A percentile compares a stretch with the other conserved stretches of the same genome.
Evolutionary conservation across 2,113 vertebrate species (phyloP).

Genomic region (Gopherus evgoodei): DNA sequence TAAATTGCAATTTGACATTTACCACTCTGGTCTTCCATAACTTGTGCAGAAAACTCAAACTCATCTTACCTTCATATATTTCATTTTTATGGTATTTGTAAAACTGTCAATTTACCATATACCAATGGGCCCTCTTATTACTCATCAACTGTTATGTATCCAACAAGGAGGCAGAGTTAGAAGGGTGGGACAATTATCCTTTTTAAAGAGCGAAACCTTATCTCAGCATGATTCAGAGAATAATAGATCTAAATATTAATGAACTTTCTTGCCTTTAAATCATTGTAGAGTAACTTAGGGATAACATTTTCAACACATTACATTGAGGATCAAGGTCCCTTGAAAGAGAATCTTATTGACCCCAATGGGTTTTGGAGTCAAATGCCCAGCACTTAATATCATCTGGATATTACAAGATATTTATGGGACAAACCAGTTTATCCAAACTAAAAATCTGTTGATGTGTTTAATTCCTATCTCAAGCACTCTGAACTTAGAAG

Average conservation of each 20-base stretch:
- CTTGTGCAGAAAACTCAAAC: conserved; percentile 53
- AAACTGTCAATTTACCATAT: neutral
- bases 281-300: neutral
- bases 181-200: neutral
- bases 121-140: neutral
- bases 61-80: conserved; percentile 8
- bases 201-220: neutral
- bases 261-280: conserved; percentile 45
- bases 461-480: neutral
- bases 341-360: neutral
- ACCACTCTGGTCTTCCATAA: neutral
- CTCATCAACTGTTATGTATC: fast-evolving
- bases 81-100: conserved; percentile 4
- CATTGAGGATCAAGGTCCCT: neutral
- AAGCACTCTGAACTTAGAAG: neutral
- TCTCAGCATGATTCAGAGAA: fast-evolving
- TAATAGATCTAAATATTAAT: neutral
- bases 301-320: neutral
- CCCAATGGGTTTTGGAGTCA: fast-evolving
- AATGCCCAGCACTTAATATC: neutral
- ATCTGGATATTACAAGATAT: neutral
- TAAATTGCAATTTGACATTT: conserved; percentile 50
- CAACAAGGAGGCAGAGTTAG: neutral
- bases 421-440: neutral
- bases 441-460: neutral